Evolutionary conservation across 2,113 vertebrate species (phyloP), one percentile per base, ranked within the genome.

Genomic region (Oreochromis aureus): DNA sequence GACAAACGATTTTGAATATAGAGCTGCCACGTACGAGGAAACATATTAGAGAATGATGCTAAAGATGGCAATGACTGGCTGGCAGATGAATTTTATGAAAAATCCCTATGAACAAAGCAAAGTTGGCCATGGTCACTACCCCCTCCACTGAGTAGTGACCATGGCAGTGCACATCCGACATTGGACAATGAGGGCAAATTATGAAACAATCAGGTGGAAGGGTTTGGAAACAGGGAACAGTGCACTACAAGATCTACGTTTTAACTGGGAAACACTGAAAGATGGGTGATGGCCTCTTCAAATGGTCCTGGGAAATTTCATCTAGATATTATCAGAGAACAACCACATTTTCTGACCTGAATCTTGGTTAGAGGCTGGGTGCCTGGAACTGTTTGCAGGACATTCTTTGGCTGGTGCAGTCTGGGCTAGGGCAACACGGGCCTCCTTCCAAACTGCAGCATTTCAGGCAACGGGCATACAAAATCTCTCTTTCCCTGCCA

Each of bases 61-160:
- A 6, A 76, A 48, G 69, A 76, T 73, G 69, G 69, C 13, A 76
- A 48, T 76, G 69, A 46, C 24, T 76, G 69, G 69, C 41, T 46
- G 39, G 41, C 41, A 48, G n/a, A 55, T 56, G 10, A 6, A 24
- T 24, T 55, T 10, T 3, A 10, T 22, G n/a, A 22, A 55, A 54
- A 54, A 54, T 54, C 19, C 19, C 51, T 8, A 19, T n/a, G 19
- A 54, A 30, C n/a, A 11, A 48, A 76, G 41, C 18, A 48, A 66
- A 66, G 61, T 36, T 66, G 61, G 32, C 61, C 18, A 66, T 2
- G 4, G 10, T 66, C 61, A 36, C 61, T 66, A 66, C 0, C 18
- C 32, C 6, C 36, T 66, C 61, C 61, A 36, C 32, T 36, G 59
- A 66, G 10, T 36, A 66, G 10, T 63, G 2, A 2, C 32, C 0